phyloP scores from a whole-genome alignment of 2,113 vertebrate species.

The Pitta sordida region DNA sequence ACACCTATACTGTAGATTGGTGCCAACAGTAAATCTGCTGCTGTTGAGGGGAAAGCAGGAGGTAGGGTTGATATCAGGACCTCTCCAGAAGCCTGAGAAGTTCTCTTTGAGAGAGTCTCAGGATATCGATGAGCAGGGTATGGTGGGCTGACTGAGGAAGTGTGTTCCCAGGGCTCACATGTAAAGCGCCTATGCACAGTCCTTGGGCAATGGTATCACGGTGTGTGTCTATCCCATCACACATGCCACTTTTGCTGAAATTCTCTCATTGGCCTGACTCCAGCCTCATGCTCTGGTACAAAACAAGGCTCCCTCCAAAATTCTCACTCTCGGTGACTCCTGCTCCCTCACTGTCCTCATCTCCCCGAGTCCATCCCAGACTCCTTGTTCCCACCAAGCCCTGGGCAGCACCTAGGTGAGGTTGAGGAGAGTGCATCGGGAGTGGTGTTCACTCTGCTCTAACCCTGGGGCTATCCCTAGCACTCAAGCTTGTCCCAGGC shows the following conservation, averaged over 20 bases:
- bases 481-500: background rate
- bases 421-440: background rate
- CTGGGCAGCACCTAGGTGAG: background rate
- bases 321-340: background rate
- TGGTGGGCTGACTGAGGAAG: no score
- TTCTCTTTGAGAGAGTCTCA: no score
- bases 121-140: no score
- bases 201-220: no score
- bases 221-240: no score
- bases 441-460: background rate
- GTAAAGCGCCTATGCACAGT: background rate
- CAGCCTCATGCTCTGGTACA: background rate
- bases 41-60: background rate
- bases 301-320: background rate
- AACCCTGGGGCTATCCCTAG: background rate
- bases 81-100: no score
- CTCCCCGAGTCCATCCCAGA: background rate
- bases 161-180: background rate
- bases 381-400: background rate
- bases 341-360: background rate
- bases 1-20: background rate
- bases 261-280: accelerated
- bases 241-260: background rate
- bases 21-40: background rate
- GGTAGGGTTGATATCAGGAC: no score